Base-by-base conservation (phyloP, 2,113 vertebrate species). In the Channa maculata region DNA sequence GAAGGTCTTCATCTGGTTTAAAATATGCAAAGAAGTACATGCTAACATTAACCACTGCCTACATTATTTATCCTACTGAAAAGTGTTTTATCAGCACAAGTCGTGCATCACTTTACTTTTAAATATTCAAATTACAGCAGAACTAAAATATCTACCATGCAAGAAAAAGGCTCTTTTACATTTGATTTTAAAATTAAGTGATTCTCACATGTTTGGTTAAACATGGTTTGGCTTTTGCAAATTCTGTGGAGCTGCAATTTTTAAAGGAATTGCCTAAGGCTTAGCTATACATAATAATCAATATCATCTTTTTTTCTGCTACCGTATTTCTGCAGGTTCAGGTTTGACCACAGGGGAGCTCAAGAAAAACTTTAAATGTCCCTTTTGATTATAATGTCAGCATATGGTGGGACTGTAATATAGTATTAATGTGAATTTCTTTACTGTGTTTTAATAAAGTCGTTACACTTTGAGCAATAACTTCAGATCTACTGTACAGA, bases 1-100 rank as follows among this genome's bases (percentile, higher is more conserved):
- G 39, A 49, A 78, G 65, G 59, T 79, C 83, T 63, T 92, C 83
- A 77, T 77, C 74, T 58, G 73, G 34, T 90, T 91, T 93, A 92
- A 94, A 89, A 91, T 93, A 93, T 93, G 89, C 92, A 93, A 94
- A 94, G 92, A 88, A 87, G 81, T 53, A 83, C 79, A 91, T 82
- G 86, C 84, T 91, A 90, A 92, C 86, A 71, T 88, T 86, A 92
- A 88, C 83, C 71, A 80, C 84, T 63, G 83, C 85, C 88, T 89
- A 80, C 88, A 87, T 91, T 91, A 93, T 91, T 92, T 90, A 93
- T 91, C 86, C 85, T 76, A 77, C 36, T 77, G 70, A 86, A 84
- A 91, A 92, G 84, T 89, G 89, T 88, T 92, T 92, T 91, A 92
- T 93, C 85, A 87, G 83, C 85, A 88, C 82, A 71, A 73, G 65